Evolutionary conservation across 2,888 invertebrate genomes (phyloP).

Genomic region (Congeria kusceri): DNA sequence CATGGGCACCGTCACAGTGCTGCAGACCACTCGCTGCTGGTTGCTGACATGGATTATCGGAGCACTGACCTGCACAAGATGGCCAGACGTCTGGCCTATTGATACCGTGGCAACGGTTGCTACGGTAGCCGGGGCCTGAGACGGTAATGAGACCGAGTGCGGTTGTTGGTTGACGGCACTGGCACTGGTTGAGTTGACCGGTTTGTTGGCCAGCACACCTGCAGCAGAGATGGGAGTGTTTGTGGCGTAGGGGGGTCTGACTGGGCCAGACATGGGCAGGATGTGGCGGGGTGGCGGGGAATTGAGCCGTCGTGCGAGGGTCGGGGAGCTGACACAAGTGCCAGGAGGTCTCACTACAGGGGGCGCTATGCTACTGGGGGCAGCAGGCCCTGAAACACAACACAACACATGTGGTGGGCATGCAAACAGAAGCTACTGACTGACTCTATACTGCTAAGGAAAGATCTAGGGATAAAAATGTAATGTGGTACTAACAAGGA

Average conservation of each 20-base stretch:
- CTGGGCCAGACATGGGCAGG: conserved; percentile 16
- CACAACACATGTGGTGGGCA: conserved; percentile 45
- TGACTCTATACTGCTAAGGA: too few species aligned
- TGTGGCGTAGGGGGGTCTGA: conserved; percentile 53
- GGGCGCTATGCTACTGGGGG: conserved; percentile 70
- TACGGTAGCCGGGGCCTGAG: conserved; percentile 38
- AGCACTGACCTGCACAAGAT: conserved; percentile 17
- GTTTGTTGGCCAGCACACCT: conserved; percentile 43
- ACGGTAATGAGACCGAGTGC: conserved; percentile 24
- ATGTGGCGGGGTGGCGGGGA: conserved; percentile 68
- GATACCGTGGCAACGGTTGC: conserved; percentile 18
- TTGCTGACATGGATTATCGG: conserved; percentile 6
- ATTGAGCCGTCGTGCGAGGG: conserved; percentile 78
- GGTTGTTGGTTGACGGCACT: background rate
- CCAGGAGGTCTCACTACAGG: conserved; percentile 68
- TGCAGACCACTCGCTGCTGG: background rate
- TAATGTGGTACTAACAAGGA: too few species aligned
- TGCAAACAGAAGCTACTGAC: conserved; percentile 4
- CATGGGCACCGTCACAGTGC: conserved; percentile 44
- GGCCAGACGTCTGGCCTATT: conserved; percentile 10
- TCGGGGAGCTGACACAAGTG: conserved; percentile 70
- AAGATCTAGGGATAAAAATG: too few species aligned
- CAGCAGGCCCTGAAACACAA: conserved; percentile 78
- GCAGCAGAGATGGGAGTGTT: conserved; percentile 54
- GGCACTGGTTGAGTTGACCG: conserved; percentile 8